Conservation (phyloP, 92 coral and sea anemone species). For the Bergia puertoricense region DNA sequence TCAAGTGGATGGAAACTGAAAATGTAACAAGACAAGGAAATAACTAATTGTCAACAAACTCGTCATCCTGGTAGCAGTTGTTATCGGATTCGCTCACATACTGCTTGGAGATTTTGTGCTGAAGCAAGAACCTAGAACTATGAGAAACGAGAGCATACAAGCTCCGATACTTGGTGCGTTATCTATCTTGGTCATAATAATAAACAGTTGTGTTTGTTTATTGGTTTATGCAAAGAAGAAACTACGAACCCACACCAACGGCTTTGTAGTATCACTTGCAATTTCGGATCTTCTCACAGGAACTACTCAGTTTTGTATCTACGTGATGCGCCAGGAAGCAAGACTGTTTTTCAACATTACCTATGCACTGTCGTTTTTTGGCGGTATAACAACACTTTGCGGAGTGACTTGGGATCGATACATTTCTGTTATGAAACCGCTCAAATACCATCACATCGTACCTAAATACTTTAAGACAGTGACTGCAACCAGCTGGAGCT, state of each 20-base stretch:
- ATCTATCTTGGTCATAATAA: conserved; percentile 8
- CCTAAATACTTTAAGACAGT: conserved; percentile 18
- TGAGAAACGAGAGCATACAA: conserved; percentile 7
- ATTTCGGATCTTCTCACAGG: conserved; percentile 41
- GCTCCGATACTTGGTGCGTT: conserved; percentile 10
- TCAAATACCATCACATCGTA: conserved; percentile 13
- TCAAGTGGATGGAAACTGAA: not conserved
- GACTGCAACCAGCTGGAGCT: conserved; percentile 5
- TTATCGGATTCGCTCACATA: too few species aligned
- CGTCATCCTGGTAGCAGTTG: not conserved
- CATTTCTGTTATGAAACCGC: conserved; percentile 6
- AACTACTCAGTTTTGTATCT: conserved; percentile 28
- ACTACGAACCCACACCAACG: conserved; percentile 38
- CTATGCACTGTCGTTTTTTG: conserved; percentile 36
- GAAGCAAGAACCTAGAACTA: not conserved
- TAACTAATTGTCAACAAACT: not conserved
- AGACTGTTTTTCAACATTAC: conserved; percentile 37
- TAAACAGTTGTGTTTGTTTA: conserved; percentile 36
- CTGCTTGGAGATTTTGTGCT: not conserved
- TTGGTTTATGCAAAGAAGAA: conserved; percentile 14
- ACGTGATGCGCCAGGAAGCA: conserved; percentile 24
- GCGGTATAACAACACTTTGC: conserved; percentile 36
- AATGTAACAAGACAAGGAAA: not conserved
- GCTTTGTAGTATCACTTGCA: conserved; percentile 41
- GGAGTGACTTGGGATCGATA: conserved; percentile 44